Conservation (phyloP, 2,113 vertebrate species). For the Podarcis muralis region DNA sequence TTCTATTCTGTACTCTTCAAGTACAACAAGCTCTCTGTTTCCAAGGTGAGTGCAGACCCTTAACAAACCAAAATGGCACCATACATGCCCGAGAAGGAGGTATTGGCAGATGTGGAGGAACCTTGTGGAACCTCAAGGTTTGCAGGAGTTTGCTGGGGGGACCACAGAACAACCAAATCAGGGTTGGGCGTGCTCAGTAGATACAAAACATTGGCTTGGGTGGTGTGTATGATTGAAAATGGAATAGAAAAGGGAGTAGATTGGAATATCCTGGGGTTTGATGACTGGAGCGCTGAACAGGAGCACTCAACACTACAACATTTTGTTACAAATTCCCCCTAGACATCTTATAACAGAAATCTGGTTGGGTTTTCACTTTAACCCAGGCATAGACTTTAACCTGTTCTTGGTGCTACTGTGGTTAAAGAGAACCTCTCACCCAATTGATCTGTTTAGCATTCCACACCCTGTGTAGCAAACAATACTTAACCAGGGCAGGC, state of each 20-base stretch:
- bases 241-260: neutral
- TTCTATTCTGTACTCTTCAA: fast-evolving
- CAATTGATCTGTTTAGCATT: neutral
- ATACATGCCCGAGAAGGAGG: neutral
- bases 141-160: too few species aligned
- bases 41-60: neutral
- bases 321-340: neutral
- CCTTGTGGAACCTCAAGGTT: too few species aligned
- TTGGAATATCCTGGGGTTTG: neutral
- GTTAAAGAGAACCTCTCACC: conserved; percentile 6
- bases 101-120: neutral
- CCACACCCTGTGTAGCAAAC: conserved; percentile 26
- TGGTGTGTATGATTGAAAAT: too few species aligned
- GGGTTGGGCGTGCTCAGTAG: neutral
- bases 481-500: neutral
- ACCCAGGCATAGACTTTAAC: neutral
- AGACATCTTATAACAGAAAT: fast-evolving
- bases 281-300: neutral
- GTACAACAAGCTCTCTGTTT: neutral
- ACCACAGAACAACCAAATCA: neutral
- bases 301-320: neutral
- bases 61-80: neutral
- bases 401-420: neutral
- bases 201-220: neutral
- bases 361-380: fast-evolving